Conservation (phyloP, 2,113 vertebrate species). For the Pangasianodon hypophthalmus region DNA sequence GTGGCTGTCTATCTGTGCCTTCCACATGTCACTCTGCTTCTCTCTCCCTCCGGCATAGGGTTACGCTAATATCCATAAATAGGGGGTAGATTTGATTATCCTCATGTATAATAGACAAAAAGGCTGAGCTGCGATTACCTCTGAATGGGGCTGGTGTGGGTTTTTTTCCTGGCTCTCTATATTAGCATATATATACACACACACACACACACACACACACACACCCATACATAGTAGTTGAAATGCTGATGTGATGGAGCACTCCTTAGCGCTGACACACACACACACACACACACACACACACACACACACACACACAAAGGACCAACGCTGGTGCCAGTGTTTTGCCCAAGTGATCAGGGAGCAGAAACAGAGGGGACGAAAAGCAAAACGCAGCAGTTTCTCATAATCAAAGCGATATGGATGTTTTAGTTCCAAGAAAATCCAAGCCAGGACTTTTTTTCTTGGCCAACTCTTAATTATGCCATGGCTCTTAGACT, state of each 20-base stretch:
- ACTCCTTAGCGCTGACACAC: background rate
- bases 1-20: conserved; percentile 15
- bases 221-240: background rate
- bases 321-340: background rate
- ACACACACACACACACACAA: conserved; percentile 12
- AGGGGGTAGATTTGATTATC: conserved; percentile 35
- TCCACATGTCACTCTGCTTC: conserved; percentile 30
- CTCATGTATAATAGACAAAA: conserved; percentile 33
- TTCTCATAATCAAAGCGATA: conserved; percentile 32
- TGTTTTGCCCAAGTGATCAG: background rate
- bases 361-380: conserved; percentile 1
- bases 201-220: conserved; percentile 10
- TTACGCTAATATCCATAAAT: conserved; percentile 29
- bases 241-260: background rate
- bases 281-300: conserved; percentile 20
- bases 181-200: background rate
- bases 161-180: background rate
- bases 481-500: conserved; percentile 16
- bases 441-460: background rate
- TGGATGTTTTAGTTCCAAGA: conserved; percentile 33
- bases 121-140: conserved; percentile 32
- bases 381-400: background rate
- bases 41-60: background rate
- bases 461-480: conserved; percentile 22
- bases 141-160: background rate